phyloP scores from a whole-genome alignment of 2,113 vertebrate species.

The Sorex araneus region DNA sequence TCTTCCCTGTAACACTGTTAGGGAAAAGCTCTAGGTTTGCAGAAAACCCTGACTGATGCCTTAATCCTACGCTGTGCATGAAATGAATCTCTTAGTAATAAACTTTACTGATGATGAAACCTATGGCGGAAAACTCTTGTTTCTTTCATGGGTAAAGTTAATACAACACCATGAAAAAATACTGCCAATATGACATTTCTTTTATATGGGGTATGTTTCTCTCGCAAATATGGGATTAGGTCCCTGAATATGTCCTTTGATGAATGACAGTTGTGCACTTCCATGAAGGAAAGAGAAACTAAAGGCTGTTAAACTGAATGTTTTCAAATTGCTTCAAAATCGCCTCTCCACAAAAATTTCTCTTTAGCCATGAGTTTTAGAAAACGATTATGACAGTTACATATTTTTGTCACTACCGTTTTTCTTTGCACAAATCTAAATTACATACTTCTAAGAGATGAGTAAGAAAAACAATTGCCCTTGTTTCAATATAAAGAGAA shows the following conservation, averaged over 20 bases:
- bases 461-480: conserved; percentile 6
- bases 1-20: conserved; percentile 52
- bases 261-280: background rate
- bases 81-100: background rate
- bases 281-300: too few species aligned
- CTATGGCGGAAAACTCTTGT: background rate
- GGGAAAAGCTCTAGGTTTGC: background rate
- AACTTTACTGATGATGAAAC: background rate
- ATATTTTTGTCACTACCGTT: conserved; percentile 13
- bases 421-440: conserved; percentile 59
- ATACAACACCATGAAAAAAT: background rate
- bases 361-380: conserved; percentile 17
- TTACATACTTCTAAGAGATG: conserved; percentile 53
- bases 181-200: conserved; percentile 30
- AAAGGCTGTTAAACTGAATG: background rate
- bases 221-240: background rate
- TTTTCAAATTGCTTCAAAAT: conserved; percentile 20
- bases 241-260: background rate
- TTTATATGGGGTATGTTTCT: background rate
- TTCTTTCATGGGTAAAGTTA: conserved; percentile 8
- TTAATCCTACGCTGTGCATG: background rate
- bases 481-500: conserved; percentile 32
- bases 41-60: conserved; percentile 57
- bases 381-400: conserved; percentile 23
- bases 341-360: background rate